A percentile compares a stretch with the other conserved stretches of the same genome.
Conservation (phyloP, 2,888 invertebrate genomes). For the Biston stratarius region DNA sequence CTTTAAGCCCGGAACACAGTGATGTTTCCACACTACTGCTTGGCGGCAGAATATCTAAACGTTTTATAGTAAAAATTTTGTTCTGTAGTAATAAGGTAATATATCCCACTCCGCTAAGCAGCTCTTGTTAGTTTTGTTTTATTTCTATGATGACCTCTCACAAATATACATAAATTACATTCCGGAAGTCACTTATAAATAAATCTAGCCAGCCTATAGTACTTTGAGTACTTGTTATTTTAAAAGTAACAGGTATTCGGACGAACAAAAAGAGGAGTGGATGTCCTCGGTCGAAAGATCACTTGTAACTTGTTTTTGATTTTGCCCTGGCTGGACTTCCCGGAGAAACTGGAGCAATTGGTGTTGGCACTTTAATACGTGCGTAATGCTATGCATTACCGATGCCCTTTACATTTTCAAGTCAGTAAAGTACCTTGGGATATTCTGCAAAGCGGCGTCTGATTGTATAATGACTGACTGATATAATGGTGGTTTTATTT, state of each 20-base stretch:
- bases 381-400: neutral
- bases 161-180: neutral
- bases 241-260: constrained; percentile 24
- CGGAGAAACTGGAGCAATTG: constrained; percentile 47
- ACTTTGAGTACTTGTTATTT: constrained; percentile 9
- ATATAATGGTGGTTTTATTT: too few species aligned
- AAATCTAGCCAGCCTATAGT: constrained; percentile 11
- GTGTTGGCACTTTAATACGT: neutral
- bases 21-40: too few species aligned
- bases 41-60: too few species aligned
- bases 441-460: constrained; percentile 9
- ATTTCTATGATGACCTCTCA: neutral
- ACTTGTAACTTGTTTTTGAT: constrained; percentile 56
- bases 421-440: constrained; percentile 6
- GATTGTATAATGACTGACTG: neutral
- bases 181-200: constrained; percentile 5
- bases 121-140: neutral
- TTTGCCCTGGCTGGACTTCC: constrained; percentile 58
- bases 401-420: neutral
- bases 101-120: neutral
- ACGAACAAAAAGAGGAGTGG: constrained; percentile 68
- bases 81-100: too few species aligned
- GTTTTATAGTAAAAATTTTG: too few species aligned
- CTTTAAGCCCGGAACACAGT: too few species aligned
- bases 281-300: constrained; percentile 73